These are phyloP conservation scores for Penaeus monodon DNA, from an alignment of 2,888 invertebrate genomes.

Conservation along the genomic window DNA sequence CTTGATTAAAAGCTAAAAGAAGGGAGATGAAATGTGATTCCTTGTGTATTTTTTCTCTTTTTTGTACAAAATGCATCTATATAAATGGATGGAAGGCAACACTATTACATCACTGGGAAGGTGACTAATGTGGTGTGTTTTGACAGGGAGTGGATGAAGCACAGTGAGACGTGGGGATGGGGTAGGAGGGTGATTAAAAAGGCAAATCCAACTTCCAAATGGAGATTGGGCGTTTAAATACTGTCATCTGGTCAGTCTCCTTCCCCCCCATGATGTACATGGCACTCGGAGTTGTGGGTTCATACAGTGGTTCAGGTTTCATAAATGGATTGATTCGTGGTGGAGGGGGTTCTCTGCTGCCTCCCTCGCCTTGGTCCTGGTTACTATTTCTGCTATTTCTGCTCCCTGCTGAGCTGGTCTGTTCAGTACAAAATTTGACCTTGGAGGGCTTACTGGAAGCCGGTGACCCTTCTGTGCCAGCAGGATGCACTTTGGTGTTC, in stretches of 20 bases:
- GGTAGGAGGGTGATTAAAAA: conserved; percentile 42
- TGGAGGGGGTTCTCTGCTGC: conserved; percentile 19
- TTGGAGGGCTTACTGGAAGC: conserved; percentile 15
- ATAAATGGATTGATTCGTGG: conserved; percentile 62
- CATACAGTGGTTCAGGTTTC: conserved; percentile 44
- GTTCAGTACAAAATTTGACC: conserved; percentile 35
- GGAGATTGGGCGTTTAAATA: conserved; percentile 82
- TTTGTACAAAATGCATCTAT: conserved; percentile 61
- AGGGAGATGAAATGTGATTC: conserved; percentile 47
- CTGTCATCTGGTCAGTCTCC: conserved; percentile 82
- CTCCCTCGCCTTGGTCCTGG: neutral
- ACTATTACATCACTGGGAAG: conserved; percentile 44
- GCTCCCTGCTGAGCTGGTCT: conserved; percentile 4
- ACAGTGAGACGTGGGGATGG: neutral
- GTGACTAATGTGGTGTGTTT: conserved; percentile 14
- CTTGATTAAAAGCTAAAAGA: conserved; percentile 37
- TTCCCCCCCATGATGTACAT: conserved; percentile 83
- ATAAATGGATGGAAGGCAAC: conserved; percentile 54
- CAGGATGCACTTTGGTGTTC: conserved; percentile 31
- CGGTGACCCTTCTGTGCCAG: conserved; percentile 26
- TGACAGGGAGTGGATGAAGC: no score
- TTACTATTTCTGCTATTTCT: neutral
- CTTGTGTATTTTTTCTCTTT: conserved; percentile 12
- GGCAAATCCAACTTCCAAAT: conserved; percentile 82
- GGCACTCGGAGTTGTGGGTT: conserved; percentile 70